Evolutionary conservation across 2,888 invertebrate species (phyloP), one percentile per base, ranked within the genome.

Genomic region (Thereva unica): DNA sequence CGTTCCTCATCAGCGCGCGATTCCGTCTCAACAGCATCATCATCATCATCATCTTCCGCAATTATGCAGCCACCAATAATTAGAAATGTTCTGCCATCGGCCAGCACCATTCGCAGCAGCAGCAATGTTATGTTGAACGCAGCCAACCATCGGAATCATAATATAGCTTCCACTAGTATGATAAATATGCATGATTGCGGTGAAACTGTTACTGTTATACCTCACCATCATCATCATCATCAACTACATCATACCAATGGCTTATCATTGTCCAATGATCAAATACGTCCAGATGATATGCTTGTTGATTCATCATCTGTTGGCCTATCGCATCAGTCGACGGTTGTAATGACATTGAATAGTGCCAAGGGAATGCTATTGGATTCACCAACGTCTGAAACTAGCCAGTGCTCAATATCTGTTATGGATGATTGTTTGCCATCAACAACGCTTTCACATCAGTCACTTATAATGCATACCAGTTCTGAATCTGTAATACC

Each of bases 171-270:
- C 7, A 57, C 50, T 42, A 66, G 50, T 49, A 57, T 66, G 38
- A 52, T 66, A 49, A 52, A 42, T 40, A 50, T 57, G 10, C 50
- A 66, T 37, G 56, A 66, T 52, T 56, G 66, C 47, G 49, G 66
- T 66, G 66, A 66, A 50, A 66, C 56, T 57, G 57, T 66, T 66
- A 56, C 66, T 66, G 56, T 66, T 35, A 57, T 66, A 42, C 49
- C 50, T 9, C 65, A 65, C n/a, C 65, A 64, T 38, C 54, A 64
- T 49, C 23, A 38, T 41, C 41, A 65, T 8, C 64, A 55, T 34
- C 64, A 65, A n/a, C n/a, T 40, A n/a, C 56, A 59, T 45, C 66
- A 66, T 12, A 57, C 57, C 5, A 57, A 59, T 12, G 50, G 53
- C 9, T 42, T 64, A 8, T n/a, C 40, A 4, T 23, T 61, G n/a